A percentile compares a stretch with the other conserved stretches of the same genome.
Conservation (phyloP, 2,797 vertebrate genomes). For the Tinamus major region DNA sequence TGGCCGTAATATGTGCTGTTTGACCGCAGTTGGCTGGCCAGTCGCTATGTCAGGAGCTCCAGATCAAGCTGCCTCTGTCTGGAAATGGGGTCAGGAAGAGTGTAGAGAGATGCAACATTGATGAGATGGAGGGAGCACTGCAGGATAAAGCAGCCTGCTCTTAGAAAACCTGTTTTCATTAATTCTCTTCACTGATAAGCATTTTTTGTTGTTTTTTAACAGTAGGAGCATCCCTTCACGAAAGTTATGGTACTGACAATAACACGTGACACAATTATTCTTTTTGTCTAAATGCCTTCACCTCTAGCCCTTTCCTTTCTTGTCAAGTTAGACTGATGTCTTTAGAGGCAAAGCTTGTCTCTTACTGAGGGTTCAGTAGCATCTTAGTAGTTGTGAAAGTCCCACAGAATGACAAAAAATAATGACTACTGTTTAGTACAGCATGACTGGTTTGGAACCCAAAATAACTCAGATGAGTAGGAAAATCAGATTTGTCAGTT, state of each 20-base stretch:
- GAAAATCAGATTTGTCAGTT: background rate
- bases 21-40: background rate
- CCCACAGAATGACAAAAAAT: background rate
- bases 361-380: background rate
- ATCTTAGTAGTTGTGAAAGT: background rate
- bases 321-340: background rate
- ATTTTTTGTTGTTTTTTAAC: background rate
- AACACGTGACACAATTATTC: background rate
- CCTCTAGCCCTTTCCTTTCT: background rate
- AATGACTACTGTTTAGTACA: background rate
- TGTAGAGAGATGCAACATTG: accelerated
- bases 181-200: background rate
- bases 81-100: accelerated
- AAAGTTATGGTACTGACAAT: background rate
- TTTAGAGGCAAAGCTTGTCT: background rate
- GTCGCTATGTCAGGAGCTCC: accelerated
- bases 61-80: background rate
- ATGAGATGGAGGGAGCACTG: accelerated
- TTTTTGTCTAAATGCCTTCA: background rate
- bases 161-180: background rate
- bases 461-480: background rate
- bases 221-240: background rate
- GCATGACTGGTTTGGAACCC: background rate
- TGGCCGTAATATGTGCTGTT: background rate
- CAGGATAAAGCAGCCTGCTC: background rate